Base-by-base conservation (phyloP, 1,140 invertebrate species). In the Palaemon carinicauda region DNA sequence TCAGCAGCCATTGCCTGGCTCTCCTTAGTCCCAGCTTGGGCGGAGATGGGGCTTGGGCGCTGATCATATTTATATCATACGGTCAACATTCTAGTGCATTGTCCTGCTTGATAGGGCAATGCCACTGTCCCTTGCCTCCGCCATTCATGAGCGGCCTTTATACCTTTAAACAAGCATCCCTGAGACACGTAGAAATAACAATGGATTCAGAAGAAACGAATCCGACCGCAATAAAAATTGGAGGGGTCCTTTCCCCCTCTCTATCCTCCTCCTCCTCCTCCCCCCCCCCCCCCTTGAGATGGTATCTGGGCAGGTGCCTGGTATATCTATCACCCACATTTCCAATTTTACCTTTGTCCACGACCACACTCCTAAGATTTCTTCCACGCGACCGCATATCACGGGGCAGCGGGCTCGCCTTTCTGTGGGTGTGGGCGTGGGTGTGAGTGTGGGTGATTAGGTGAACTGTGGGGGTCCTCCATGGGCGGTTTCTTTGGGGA, bases 321-420 rank as follows among this genome's bases (percentile, higher is more conserved):
- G 80, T 81, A 54, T 81, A 81, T 17, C 56, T 81, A 51, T 81
- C 80, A 71, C 80, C 80, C 80, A 81, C 60, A 65, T 81, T 71
- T 81, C 71, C 60, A 81, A 51, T 81, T 81, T 65, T 81, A 71
- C 80, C 80, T 81, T 69, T 81, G 60, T 71, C 52, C 41, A 21
- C 53, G 52, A 81, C 80, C 80, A 33, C 80, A 81, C 80, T 56
- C 31, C 60, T 81, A 33, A 71, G 80, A 71, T 81, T 56, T 71
- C 80, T 21, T 51, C 60, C 60, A 27, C 10, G 73, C 80, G 60
- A 81, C 80, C 80, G n/a, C 80, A 81, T 24, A 51, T 81, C 60
- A 81, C 60, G 80, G 71, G 80, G 50, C 50, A 27, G 19, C 27
- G 71, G 80, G 65, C 56, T 81, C 80, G 52, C 56, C 33, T 81